A percentile compares a stretch with the other conserved stretches of the same genome.
These are phyloP conservation scores for Cuniculus paca DNA, from an alignment of 2,797 vertebrate genomes.

Conservation along the genomic window DNA sequence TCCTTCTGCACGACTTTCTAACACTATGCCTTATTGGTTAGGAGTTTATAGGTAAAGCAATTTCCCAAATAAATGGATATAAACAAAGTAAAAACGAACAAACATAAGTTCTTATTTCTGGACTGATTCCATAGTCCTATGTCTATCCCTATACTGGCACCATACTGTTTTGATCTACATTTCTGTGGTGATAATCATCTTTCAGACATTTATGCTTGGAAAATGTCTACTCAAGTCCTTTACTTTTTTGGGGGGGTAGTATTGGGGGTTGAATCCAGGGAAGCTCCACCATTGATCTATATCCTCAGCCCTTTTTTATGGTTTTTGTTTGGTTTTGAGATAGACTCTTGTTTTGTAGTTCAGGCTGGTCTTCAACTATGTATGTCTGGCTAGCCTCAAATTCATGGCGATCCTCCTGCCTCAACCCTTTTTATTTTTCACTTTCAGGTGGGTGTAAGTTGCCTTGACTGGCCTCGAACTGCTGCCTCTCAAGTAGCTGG, in stretches of 20 bases:
- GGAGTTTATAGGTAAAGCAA: conserved; percentile 17
- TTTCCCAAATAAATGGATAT: conserved; percentile 55
- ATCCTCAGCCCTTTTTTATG: too few relatives aligned
- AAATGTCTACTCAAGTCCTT: background rate
- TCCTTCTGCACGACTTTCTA: background rate
- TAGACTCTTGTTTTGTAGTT: too few relatives aligned
- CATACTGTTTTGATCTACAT: background rate
- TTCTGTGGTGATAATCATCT: background rate
- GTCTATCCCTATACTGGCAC: background rate
- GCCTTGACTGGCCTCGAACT: background rate
- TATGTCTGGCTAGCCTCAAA: too few relatives aligned
- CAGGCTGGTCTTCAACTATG: too few relatives aligned
- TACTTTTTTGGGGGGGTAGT: background rate
- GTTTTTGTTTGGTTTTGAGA: too few relatives aligned
- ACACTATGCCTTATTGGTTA: conserved; percentile 60
- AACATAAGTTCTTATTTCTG: background rate
- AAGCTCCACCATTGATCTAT: background rate
- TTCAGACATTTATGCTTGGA: background rate
- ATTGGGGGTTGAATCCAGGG: background rate
- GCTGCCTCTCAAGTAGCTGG: background rate
- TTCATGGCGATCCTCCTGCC: too few relatives aligned
- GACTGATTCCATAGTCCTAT: background rate
- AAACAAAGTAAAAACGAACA: background rate
- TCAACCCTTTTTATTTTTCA: background rate
- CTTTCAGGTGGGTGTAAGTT: background rate